A percentile compares a stretch with the other conserved stretches of the same genome.
These are phyloP conservation scores for Tokudaia muenninki DNA, from an alignment of 2,797 vertebrate species.

Conservation along the genomic window DNA sequence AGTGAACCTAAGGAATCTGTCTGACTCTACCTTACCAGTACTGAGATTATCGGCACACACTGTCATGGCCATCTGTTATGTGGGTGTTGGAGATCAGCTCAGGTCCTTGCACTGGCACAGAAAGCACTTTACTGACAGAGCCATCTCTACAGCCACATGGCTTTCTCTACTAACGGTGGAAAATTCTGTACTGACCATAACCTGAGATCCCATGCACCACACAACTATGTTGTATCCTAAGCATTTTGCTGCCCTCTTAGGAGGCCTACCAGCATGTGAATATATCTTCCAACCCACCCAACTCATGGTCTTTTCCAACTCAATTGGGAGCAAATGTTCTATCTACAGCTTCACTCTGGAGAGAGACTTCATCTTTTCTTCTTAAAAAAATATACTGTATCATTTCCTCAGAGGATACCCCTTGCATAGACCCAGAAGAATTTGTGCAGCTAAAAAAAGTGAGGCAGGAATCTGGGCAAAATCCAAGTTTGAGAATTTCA, in stretches of 20 bases:
- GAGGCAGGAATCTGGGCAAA: background rate
- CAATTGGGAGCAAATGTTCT: background rate
- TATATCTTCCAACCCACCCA: background rate
- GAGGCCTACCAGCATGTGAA: background rate
- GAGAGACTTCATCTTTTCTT: background rate
- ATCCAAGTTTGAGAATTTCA: background rate
- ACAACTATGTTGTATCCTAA: background rate
- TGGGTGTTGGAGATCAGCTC: background rate
- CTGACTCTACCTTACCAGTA: background rate
- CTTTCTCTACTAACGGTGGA: too few relatives aligned
- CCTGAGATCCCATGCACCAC: background rate
- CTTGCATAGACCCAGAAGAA: background rate
- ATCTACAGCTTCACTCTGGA: background rate
- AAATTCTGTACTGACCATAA: background rate
- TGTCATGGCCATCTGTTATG: background rate
- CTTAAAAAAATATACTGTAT: background rate
- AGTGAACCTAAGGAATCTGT: background rate
- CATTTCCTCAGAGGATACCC: background rate
- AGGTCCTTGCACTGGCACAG: too few relatives aligned
- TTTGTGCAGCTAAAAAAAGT: background rate
- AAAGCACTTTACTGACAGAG: background rate
- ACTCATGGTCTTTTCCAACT: background rate
- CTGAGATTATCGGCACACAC: background rate
- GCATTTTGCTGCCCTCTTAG: background rate
- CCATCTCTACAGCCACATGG: background rate